Base-by-base conservation (phyloP, 1,140 invertebrate species). In the Mycetomoellerius zeteki region DNA sequence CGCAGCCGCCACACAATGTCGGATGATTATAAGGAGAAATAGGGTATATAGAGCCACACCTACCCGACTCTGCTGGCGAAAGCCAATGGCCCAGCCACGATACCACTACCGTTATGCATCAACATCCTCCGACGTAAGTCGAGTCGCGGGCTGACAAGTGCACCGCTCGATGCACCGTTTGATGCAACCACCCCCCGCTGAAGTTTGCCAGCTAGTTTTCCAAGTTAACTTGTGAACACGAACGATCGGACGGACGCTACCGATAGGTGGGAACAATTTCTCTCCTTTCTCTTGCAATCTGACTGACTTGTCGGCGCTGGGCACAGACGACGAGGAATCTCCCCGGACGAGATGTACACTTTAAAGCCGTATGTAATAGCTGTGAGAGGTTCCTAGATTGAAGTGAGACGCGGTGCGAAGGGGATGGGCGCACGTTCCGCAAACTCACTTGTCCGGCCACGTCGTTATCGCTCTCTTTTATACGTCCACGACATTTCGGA, bases 381-480 rank as follows among this genome's bases (percentile, higher is more conserved):
- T 24, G 43, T 21, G 21, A 19, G 52, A 73, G 37, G 30, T 71
- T 72, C 60, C 67, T 76, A 91, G 67, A 85, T 91, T 94, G 95
- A 95, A 95, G 94, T 94, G 94, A 95, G 94, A 93, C 94, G 93
- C 94, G 94, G 93, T 86, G 78, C 90, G 87, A 93, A 64, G 87
- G 86, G 88, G 43, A 87, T 91, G 92, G 91, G 82, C 37, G 81
- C 87, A 91, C 93, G 92, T 93, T 93, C 94, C 94, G 94, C 94
- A 94, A 94, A 91, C 94, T 95, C 94, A 95, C 95, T 95, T 94
- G 90, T 80, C 76, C 85, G 27, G 43, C 37, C 71, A 73, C 88
- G 88, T 86, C 87, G 87, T 88, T 85, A 91, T 91, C 88, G 91
- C 89, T 92, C 78, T 77, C 92, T 94, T 95, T 95, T 95, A 95